These are phyloP conservation scores for Tenthredo notha DNA, from an alignment of 2,888 invertebrate genomes.

Conservation along the genomic window DNA sequence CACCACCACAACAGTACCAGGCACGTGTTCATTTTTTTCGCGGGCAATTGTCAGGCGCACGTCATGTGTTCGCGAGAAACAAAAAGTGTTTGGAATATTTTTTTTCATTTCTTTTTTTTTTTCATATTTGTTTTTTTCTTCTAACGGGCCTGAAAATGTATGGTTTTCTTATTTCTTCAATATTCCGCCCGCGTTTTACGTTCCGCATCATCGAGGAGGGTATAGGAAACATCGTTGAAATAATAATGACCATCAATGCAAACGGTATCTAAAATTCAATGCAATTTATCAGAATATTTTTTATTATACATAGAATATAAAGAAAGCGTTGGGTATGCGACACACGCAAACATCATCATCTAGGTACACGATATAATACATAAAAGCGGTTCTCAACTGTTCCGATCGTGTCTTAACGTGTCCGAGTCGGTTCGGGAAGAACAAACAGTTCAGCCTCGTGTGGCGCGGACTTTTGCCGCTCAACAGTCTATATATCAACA, in stretches of 20 bases:
- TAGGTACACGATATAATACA: background rate
- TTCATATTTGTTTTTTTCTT: background rate
- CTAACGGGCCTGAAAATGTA: background rate
- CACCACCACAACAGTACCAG: background rate
- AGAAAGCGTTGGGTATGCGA: constrained; percentile 8
- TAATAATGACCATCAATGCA: background rate
- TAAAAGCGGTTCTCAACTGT: constrained; percentile 25
- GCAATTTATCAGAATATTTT: constrained; percentile 10
- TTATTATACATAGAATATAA: background rate
- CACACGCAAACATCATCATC: constrained; percentile 23
- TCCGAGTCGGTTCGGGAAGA: background rate
- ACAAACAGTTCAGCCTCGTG: constrained; percentile 60
- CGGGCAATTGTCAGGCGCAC: constrained; percentile 21
- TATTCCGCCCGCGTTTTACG: background rate
- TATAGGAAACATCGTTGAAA: constrained; percentile 4
- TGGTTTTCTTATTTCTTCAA: background rate
- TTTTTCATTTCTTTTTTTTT: background rate
- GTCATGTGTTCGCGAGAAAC: background rate
- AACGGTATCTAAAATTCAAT: constrained; percentile 32
- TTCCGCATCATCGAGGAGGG: background rate
- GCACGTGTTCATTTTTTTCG: constrained; percentile 40
- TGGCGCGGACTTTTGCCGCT: constrained; percentile 62
- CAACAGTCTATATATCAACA: constrained; percentile 58
- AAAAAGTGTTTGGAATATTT: background rate
- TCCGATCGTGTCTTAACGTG: background rate